These are phyloP conservation scores for Pseudorectes ferrugineus DNA, from an alignment of 2,113 vertebrate species.

Conservation along the genomic window DNA sequence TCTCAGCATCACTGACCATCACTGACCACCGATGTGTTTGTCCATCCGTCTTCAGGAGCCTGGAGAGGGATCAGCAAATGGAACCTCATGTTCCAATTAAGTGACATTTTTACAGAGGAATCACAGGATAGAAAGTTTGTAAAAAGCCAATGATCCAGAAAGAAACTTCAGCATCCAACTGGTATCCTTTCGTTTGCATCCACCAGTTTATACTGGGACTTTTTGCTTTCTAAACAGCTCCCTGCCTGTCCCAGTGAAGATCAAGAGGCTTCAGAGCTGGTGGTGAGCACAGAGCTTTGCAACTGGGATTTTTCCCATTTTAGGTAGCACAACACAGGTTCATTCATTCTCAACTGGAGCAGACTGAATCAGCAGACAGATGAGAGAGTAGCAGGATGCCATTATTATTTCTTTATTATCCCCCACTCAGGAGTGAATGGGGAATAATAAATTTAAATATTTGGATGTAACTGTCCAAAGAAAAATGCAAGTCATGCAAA, in stretches of 20 bases:
- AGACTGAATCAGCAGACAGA: neutral
- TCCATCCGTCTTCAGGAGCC: neutral
- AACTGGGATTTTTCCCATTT: neutral
- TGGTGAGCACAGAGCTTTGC: neutral
- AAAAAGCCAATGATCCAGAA: neutral
- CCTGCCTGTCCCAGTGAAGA: neutral
- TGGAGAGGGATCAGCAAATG: neutral
- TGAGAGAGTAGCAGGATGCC: neutral
- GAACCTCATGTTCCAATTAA: neutral
- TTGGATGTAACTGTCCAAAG: neutral
- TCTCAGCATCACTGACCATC: neutral
- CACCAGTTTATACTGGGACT: neutral
- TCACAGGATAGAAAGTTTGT: neutral
- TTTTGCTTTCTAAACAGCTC: neutral
- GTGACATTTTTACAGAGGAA: neutral
- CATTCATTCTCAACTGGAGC: neutral
- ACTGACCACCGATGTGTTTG: accelerated
- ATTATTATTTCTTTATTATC: neutral
- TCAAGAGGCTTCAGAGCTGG: neutral
- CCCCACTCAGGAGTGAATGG: neutral
- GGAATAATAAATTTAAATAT: neutral
- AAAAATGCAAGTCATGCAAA: neutral
- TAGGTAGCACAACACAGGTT: neutral
- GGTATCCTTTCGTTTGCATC: neutral
- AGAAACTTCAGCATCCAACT: neutral